Base-by-base conservation (phyloP, 1,140 invertebrate species). In the Trigoniulus corallinus region DNA sequence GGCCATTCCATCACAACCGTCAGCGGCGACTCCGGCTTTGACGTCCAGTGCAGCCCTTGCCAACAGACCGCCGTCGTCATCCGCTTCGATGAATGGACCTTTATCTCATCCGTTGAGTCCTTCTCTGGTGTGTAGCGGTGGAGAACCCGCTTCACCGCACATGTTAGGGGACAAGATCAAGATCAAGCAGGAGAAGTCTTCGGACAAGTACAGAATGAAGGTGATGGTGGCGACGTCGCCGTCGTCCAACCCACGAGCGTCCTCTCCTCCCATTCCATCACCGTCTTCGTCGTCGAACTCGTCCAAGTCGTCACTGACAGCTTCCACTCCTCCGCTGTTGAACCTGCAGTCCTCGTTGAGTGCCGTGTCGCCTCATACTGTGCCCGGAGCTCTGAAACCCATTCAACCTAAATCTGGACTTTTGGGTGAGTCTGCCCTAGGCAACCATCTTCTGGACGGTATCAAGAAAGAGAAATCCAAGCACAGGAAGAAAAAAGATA, bases 401-500 rank as follows among this genome's bases (percentile, higher is more conserved):
- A 68, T 69, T 47, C 68, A 69, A 52, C 67, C 67, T 2, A 69
- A 69, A 52, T 66, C 67, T 15, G 66, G 3, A 56, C n/a, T n/a
- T n/a, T n/a, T 68, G 50, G 64, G 64, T 12, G 66, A 68, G 41
- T 58, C 60, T 4, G 51, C 60, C 13, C 52, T 45, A n/a, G 53
- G 62, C 21, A 67, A 64, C 50, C 60, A 64, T 22, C 57, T 61
- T 24, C 51, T 68, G 20, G 57, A 61, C 12, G 54, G 57, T 18
- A 61, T 62, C 4, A 60, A 68, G 22, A 69, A 65, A 41, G 62
- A 66, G n/a, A 52, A 56, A 34, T 50, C 61, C 10, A 65, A 65
- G 48, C 62, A 64, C 48, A 71, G 71, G 57, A 66, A 67, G 53
- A 70, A 69, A 54, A 68, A 67, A 57, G 70, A 70, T 20, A 62